These are phyloP conservation scores for Phaethon lepturus DNA, from an alignment of 2,113 vertebrate species.

Conservation along the genomic window DNA sequence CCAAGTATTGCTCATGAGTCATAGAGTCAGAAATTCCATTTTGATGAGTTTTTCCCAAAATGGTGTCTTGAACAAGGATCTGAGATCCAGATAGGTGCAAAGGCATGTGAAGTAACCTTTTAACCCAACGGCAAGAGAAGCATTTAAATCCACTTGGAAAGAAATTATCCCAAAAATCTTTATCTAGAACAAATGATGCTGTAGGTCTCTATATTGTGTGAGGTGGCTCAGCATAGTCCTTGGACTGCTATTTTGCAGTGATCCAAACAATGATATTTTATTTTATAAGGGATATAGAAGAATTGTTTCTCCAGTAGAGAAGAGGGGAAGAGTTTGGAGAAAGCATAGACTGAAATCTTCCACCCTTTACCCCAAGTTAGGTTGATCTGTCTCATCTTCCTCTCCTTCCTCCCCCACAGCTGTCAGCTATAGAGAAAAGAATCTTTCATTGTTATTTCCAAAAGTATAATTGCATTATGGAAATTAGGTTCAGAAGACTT, in stretches of 20 bases:
- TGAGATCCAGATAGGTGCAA: background rate
- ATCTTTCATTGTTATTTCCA: background rate
- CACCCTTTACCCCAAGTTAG: background rate
- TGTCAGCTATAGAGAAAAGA: background rate
- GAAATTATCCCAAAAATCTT: background rate
- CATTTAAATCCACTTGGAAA: background rate
- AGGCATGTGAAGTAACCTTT: background rate
- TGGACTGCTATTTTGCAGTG: background rate
- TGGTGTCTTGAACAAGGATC: background rate
- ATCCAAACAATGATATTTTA: background rate
- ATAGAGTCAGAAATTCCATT: background rate
- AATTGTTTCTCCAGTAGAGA: background rate
- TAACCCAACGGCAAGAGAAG: background rate
- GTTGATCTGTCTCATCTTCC: background rate
- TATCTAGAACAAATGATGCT: background rate
- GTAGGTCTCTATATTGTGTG: background rate
- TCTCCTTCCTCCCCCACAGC: background rate
- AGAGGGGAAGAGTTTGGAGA: background rate
- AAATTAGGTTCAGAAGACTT: background rate
- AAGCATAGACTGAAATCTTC: background rate
- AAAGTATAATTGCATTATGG: background rate
- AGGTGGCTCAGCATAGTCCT: background rate
- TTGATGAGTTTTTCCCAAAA: background rate
- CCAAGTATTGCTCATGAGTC: background rate
- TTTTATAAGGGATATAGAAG: background rate